A percentile compares a stretch with the other conserved stretches of the same genome.
Evolutionary conservation across 2,113 vertebrate genomes (phyloP).

Genomic region (Tragelaphus imberbis): DNA sequence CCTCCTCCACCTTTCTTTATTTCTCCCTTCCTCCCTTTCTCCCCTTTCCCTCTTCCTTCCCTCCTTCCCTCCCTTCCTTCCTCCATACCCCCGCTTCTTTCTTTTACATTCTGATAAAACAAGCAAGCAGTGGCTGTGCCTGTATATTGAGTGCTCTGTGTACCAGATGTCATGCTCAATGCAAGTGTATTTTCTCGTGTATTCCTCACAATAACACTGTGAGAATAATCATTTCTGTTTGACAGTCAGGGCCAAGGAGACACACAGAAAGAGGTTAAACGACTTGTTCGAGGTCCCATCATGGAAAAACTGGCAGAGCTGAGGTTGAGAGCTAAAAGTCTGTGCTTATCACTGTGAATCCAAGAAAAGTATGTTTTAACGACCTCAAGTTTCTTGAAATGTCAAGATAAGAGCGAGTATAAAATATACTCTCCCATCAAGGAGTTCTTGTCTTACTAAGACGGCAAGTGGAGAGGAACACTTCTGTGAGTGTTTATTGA

Average conservation of each 20-base stretch:
- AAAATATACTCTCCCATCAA: background rate
- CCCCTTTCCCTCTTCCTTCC: background rate
- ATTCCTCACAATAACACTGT: background rate
- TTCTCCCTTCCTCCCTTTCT: background rate
- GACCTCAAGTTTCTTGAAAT: accelerated
- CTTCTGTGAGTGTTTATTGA: background rate
- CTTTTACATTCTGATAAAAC: background rate
- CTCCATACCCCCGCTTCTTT: accelerated
- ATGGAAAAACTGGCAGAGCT: background rate
- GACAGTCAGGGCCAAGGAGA: background rate
- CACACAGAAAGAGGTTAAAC: background rate
- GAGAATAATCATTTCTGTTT: background rate
- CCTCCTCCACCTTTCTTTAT: background rate
- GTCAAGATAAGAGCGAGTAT: accelerated
- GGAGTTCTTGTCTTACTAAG: background rate
- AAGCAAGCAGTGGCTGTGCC: accelerated
- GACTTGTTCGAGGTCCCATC: background rate
- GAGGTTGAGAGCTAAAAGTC: background rate
- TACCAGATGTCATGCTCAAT: accelerated
- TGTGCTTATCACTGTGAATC: background rate
- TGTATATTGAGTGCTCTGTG: accelerated
- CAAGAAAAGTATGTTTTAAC: background rate
- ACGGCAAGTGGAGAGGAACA: background rate
- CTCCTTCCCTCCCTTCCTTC: background rate
- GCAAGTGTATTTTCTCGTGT: background rate